Conservation (phyloP, 2,797 vertebrate genomes). For the Oceanodroma leucorhoa region DNA sequence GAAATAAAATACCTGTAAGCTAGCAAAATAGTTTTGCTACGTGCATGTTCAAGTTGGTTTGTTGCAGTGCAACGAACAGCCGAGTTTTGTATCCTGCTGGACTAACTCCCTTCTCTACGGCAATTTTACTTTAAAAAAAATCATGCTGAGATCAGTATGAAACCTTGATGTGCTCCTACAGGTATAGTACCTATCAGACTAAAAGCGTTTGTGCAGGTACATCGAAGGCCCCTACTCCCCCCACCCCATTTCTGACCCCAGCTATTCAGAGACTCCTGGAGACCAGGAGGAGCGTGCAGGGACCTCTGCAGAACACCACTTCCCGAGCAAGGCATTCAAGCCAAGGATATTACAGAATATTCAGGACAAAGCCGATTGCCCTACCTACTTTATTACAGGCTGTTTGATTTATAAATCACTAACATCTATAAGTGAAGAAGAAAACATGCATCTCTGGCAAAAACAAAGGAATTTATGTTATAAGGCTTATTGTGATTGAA, state of each 20-base stretch:
- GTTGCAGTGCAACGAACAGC: accelerated
- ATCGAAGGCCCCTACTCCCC: no score
- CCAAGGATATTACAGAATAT: not conserved
- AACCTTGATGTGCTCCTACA: not conserved
- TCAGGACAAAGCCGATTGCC: not conserved
- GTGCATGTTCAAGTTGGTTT: not conserved
- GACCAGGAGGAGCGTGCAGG: not conserved
- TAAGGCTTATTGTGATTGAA: not conserved
- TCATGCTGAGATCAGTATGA: not conserved
- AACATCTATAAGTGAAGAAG: not conserved
- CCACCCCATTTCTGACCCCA: accelerated
- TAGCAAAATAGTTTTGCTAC: not conserved
- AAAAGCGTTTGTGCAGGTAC: not conserved
- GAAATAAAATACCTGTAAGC: not conserved
- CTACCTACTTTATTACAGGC: not conserved
- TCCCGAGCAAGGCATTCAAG: not conserved
- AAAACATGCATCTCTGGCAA: not conserved
- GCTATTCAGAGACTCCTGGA: accelerated
- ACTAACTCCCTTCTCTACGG: not conserved
- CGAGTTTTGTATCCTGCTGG: not conserved
- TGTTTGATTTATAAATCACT: not conserved
- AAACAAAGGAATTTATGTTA: not conserved
- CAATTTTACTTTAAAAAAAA: not conserved
- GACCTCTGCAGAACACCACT: not conserved
- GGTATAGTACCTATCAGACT: not conserved